Conservation (phyloP, 1,140 invertebrate genomes). For the Brachystomella parvula region DNA sequence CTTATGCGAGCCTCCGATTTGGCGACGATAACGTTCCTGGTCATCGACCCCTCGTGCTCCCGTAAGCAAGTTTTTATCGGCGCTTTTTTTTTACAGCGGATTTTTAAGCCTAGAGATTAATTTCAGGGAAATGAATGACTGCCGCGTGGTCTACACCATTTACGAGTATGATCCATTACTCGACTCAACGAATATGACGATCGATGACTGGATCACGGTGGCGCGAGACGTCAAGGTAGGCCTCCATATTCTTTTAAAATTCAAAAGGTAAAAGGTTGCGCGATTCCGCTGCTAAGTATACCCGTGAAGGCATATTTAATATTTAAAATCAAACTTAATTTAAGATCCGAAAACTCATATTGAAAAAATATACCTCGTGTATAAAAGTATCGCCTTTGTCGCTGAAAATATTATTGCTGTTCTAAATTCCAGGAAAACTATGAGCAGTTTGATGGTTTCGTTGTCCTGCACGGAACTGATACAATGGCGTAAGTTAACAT, state of each 20-base stretch:
- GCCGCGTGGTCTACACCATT: conserved; percentile 67
- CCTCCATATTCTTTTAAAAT: too few species aligned
- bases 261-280: too few species aligned
- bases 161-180: conserved; percentile 78
- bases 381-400: neutral
- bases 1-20: conserved; percentile 52
- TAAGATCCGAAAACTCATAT: neutral
- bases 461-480: conserved; percentile 93
- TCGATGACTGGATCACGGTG: conserved; percentile 81
- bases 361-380: neutral
- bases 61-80: conserved; percentile 47
- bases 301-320: too few species aligned
- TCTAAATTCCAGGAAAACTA: conserved; percentile 63
- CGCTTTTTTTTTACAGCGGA: neutral
- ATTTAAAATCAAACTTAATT: too few species aligned
- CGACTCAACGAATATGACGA: conserved; percentile 89
- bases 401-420: neutral
- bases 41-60: conserved; percentile 56
- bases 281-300: too few species aligned
- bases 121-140: conserved; percentile 44
- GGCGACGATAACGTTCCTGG: conserved; percentile 40
- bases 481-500: conserved; percentile 63
- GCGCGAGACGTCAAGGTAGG: conserved; percentile 77
- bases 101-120: neutral
- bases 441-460: conserved; percentile 82